Percentiles rank a stretch among this genome's conserved stretches.
Conservation (phyloP, 2,797 vertebrate genomes). For the Cyprinella venusta region DNA sequence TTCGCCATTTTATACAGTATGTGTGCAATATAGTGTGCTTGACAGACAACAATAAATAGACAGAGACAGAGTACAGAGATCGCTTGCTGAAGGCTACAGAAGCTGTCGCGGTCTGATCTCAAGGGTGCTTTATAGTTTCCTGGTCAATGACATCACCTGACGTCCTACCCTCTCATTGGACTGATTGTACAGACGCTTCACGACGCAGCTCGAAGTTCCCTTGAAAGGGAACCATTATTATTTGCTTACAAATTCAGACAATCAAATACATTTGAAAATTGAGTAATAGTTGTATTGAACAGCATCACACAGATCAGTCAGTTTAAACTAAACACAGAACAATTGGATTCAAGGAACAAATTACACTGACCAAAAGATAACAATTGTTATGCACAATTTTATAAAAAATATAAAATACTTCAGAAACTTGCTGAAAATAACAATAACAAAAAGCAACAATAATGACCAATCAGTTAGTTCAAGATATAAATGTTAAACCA, state of each 20-base stretch:
- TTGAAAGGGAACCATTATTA: too few relatives aligned
- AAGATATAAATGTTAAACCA: background rate
- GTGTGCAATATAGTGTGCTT: too few relatives aligned
- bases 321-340: background rate
- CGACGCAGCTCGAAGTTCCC: too few relatives aligned
- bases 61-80: too few relatives aligned
- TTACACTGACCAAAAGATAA: background rate
- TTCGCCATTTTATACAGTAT: too few relatives aligned
- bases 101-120: too few relatives aligned
- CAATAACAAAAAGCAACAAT: background rate
- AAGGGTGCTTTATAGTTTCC: too few relatives aligned
- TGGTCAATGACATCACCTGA: too few relatives aligned
- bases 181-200: too few relatives aligned
- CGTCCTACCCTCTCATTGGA: too few relatives aligned
- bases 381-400: background rate
- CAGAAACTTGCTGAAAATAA: background rate
- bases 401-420: background rate
- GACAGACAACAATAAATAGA: too few relatives aligned
- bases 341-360: background rate
- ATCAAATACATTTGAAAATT: background rate
- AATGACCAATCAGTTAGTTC: background rate
- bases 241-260: background rate
- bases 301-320: background rate
- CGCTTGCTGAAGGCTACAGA: too few relatives aligned
- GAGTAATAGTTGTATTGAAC: background rate